Evolutionary conservation across 2,888 invertebrate genomes (phyloP), one percentile per base, ranked within the genome.

Genomic region (Tetragnatha montana): DNA sequence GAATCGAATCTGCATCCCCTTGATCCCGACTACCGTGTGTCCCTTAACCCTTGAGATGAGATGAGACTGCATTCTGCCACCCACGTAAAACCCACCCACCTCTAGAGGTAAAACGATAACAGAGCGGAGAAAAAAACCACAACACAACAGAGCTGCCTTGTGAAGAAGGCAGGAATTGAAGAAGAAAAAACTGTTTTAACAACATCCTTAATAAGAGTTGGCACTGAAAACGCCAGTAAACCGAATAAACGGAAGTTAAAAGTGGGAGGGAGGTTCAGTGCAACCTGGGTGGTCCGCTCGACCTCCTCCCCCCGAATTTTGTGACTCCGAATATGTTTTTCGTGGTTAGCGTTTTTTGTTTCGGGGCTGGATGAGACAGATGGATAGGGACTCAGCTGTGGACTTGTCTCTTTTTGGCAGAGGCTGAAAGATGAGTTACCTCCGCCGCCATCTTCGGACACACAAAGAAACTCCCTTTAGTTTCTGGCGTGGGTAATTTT

Each of bases 141-240:
- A 71, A 17, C 69, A 49, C 49, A 81, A 70, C 14, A 75, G n/a
- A n/a, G n/a, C n/a, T n/a, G 47, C 70, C 22, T 47, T 49, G 22
- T 35, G 50, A 35, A 35, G 35, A 35, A 35, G 35, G 49, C 22
- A 82, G 73, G 74, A 81, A 81, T 17, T 17, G 47, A n/a, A n/a
- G n/a, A n/a, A n/a, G 47, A 84, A 71, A 79, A 85, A 78, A 71
- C n/a, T 35, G 60, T 60, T 71, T 6, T 35, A 81, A 81, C 69
- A 47, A 76, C 88, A 80, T 80, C 74, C 83, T 83, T 88, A 88
- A 88, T 88, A 88, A 83, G 88, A 88, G n/a, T 22, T 88, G 88
- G 83, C 88, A 88, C 88, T 88, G 83, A 88, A 84, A 83, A 83
- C 47, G 80, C 83, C 78, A 88, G 83, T 88, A 88, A 88, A 83